These are phyloP conservation scores for Hololepta plana DNA, from an alignment of 2,888 invertebrate genomes.

Conservation along the genomic window DNA sequence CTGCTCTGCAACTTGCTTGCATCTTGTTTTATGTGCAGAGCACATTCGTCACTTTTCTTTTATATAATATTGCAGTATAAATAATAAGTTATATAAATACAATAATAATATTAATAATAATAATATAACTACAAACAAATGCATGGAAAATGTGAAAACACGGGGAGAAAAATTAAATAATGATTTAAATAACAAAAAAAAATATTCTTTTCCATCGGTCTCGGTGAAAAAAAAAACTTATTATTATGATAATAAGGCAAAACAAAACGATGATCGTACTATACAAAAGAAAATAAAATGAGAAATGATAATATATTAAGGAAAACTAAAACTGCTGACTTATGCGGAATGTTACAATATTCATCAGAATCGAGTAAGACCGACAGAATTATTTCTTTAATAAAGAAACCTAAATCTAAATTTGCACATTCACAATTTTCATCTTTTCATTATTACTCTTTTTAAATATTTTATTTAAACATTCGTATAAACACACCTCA, in stretches of 20 bases:
- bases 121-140: constrained; percentile 30
- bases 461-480: no score
- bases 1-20: no score
- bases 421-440: constrained; percentile 23
- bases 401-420: constrained; percentile 19
- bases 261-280: constrained; percentile 11
- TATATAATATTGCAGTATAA: no score
- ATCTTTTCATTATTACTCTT: no score
- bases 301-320: constrained; percentile 3
- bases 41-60: constrained; percentile 25
- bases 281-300: constrained; percentile 3
- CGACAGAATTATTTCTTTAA: constrained; percentile 17
- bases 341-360: no score
- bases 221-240: no score
- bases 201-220: constrained; percentile 23
- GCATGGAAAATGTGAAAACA: constrained; percentile 26
- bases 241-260: constrained; percentile 7
- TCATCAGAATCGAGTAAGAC: constrained; percentile 24
- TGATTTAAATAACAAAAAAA: constrained; percentile 28
- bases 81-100: constrained; percentile 33
- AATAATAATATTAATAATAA: constrained; percentile 28
- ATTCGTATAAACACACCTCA: no score
- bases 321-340: constrained; percentile 9
- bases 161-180: constrained; percentile 25
- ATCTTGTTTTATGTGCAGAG: constrained; percentile 18